Conservation (phyloP, 92 coral and sea anemone genomes). For the Paragorgia papillata region DNA sequence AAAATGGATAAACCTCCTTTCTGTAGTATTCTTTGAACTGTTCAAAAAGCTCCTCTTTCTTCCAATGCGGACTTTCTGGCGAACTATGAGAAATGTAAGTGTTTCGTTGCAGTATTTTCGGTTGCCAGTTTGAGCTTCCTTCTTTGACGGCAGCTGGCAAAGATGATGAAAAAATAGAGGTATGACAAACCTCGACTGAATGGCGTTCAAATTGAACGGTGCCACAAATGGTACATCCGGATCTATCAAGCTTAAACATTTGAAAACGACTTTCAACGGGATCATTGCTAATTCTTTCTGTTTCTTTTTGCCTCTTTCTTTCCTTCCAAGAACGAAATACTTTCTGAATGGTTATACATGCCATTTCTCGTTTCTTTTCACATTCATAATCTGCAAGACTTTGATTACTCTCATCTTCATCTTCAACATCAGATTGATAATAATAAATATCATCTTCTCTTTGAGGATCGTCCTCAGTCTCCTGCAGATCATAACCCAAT, state of each 20-base stretch:
- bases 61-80: constrained; percentile 55
- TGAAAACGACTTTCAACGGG: constrained; percentile 43
- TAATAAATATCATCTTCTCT: neutral
- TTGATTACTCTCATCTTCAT: neutral
- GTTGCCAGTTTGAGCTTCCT: neutral
- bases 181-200: neutral
- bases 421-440: neutral
- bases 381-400: neutral
- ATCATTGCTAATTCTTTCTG: constrained; percentile 10
- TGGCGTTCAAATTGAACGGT: constrained; percentile 10
- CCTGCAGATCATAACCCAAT: neutral
- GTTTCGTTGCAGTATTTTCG: neutral
- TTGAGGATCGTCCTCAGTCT: neutral
- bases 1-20: constrained; percentile 27
- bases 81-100: constrained; percentile 18
- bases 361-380: neutral
- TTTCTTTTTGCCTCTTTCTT: neutral
- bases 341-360: constrained; percentile 5
- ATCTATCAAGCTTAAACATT: constrained; percentile 66
- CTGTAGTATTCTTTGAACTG: constrained; percentile 48
- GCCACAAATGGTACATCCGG: constrained; percentile 79
- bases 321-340: constrained; percentile 11
- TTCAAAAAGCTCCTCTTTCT: constrained; percentile 47
- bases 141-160: neutral
- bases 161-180: neutral